Conservation (phyloP, 2,888 invertebrate species). For the Baccha elongata region DNA sequence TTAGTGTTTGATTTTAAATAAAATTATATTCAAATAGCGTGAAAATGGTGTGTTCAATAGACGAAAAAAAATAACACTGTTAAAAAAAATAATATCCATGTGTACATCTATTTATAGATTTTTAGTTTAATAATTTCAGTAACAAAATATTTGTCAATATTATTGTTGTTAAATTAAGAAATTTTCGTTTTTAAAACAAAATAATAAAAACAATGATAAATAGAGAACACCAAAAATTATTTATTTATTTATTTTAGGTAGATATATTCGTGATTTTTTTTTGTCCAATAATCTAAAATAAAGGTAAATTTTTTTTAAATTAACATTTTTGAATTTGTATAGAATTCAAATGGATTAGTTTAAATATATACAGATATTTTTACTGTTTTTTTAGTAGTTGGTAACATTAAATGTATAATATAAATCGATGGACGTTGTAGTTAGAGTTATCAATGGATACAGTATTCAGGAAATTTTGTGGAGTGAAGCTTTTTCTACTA, state of each 20-base stretch:
- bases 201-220: constrained; percentile 29
- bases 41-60: constrained; percentile 65
- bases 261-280: constrained; percentile 22
- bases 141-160: constrained; percentile 58
- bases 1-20: constrained; percentile 9
- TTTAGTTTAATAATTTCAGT: constrained; percentile 25
- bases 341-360: too few relatives aligned
- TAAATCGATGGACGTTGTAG: too few relatives aligned
- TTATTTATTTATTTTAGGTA: constrained; percentile 51
- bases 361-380: too few relatives aligned
- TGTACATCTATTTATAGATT: constrained; percentile 13
- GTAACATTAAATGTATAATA: too few relatives aligned
- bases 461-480: too few relatives aligned
- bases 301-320: constrained; percentile 31
- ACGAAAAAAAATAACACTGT: constrained; percentile 22
- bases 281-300: too few relatives aligned
- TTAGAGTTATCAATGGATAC: too few relatives aligned
- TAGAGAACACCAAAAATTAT: constrained; percentile 44
- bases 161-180: constrained; percentile 41
- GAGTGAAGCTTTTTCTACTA: too few relatives aligned
- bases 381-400: too few relatives aligned
- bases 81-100: neutral
- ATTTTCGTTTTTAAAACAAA: constrained; percentile 31
- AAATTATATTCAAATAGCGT: constrained; percentile 36
- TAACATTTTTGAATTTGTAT: too few relatives aligned